Base-by-base conservation (phyloP, 2,888 invertebrate genomes). In the Saturnia pavonia region DNA sequence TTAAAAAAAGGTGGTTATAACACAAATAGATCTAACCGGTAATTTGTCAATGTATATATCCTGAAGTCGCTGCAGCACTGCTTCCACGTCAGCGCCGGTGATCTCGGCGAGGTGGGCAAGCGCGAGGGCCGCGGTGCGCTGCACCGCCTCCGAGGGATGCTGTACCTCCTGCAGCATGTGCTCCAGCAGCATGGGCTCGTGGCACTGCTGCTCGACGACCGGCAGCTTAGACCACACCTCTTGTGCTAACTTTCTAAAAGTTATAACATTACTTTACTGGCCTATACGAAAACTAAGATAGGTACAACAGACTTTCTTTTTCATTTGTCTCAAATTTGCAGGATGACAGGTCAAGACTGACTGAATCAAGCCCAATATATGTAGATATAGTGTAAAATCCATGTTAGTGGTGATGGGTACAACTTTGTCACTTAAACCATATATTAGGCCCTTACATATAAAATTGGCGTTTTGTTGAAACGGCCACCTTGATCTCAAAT, bases 121-220 rank as follows among this genome's bases (percentile, higher is more conserved):
- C 11, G 98, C 97, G 73, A 95, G 92, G 0, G 99, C 97, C 0
- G 97, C 97, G 1, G 99, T 96, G 75, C 96, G 95, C 85, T 99
- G 97, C 69, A 99, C 95, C 70, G 96, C 96, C 80, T 97, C 96
- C 68, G 97, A 96, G 0, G 97, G 96, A 90, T 98, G 97, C 77
- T 96, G 96, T 57, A 97, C 94, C 86, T 98, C 97, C 27, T 87
- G 86, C 78, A 97, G 94, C 72, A 97, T 82, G 76, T 95, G 93
- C 67, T 94, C 91, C 76, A 95, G 91, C 42, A 96, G 86, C 67
- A 90, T 85, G 54, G 91, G 90, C 75, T 84, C 82, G 70, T 80
- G 78, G 71, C 83, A 76, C 85, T 86, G 85, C 69, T 81, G 78
- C 71, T 82, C 81, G 1, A 87, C 86, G 25, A 81, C 76, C 0